Percentiles rank a stretch among this genome's conserved stretches.
Evolutionary conservation across 2,113 vertebrate genomes (phyloP).

Genomic region (Tyto alba): DNA sequence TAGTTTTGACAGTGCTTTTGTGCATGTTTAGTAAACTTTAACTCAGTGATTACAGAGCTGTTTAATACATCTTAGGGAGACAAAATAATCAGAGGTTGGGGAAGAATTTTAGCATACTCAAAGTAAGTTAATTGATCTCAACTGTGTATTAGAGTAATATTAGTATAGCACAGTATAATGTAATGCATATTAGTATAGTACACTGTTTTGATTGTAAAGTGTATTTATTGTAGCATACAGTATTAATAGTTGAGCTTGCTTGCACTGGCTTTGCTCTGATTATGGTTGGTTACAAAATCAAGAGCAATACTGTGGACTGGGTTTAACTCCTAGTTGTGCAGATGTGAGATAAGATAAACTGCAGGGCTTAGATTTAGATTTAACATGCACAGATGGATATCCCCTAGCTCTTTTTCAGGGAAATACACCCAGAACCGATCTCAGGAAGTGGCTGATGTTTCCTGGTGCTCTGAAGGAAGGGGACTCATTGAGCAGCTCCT

Average conservation of each 20-base stretch:
- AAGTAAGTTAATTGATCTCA: background rate
- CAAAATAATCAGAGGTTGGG: background rate
- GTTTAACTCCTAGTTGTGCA: background rate
- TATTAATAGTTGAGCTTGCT: background rate
- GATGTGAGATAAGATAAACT: background rate
- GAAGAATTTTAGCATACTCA: background rate
- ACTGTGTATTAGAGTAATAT: background rate
- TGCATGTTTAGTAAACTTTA: background rate
- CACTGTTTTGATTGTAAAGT: background rate
- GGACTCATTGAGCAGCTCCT: background rate
- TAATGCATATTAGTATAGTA: background rate
- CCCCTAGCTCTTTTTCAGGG: background rate
- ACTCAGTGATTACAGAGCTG: background rate
- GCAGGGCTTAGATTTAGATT: background rate
- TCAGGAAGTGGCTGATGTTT: background rate
- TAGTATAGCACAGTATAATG: background rate
- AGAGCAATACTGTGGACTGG: background rate
- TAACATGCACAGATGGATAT: background rate
- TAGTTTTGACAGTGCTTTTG: background rate
- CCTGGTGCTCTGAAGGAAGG: background rate
- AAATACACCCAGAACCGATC: background rate
- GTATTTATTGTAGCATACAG: background rate
- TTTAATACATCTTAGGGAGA: background rate
- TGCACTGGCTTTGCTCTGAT: background rate
- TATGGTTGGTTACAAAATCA: background rate